A percentile compares a stretch with the other conserved stretches of the same genome.
Evolutionary conservation across 2,113 vertebrate species (phyloP).

Genomic region (Xyliphius kryptos): DNA sequence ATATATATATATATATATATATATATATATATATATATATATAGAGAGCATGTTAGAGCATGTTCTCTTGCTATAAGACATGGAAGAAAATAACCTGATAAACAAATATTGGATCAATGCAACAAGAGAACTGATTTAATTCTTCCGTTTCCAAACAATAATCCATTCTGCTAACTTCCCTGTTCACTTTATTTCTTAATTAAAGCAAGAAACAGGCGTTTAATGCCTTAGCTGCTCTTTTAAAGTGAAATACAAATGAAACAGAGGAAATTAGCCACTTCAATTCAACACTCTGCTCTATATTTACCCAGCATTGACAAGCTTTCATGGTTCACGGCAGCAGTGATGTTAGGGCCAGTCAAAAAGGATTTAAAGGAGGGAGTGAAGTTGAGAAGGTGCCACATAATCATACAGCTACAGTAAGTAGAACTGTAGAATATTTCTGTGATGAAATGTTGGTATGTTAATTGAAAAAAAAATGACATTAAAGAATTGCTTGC

Average conservation of each 20-base stretch:
- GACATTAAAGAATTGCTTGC: background rate
- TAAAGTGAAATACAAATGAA: constrained; percentile 9
- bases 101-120: constrained; percentile 11
- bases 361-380: constrained; percentile 16
- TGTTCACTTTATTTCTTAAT: constrained; percentile 12
- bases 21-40: no score
- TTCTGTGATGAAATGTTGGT: no score
- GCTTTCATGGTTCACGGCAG: constrained; percentile 19
- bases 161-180: constrained; percentile 6
- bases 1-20: no score
- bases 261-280: constrained; percentile 16
- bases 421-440: no score
- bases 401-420: background rate
- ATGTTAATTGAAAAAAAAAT: no score
- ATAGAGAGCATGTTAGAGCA: no score
- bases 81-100: constrained; percentile 15
- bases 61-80: constrained; percentile 7
- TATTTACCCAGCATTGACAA: constrained; percentile 5
- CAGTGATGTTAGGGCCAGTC: constrained; percentile 15
- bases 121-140: constrained; percentile 9
- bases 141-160: constrained; percentile 9
- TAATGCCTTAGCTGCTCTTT: constrained; percentile 1
- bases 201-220: constrained; percentile 12
- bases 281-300: background rate
- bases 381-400: constrained; percentile 8